Base-by-base conservation (phyloP, 35 echinoderm and acorn worm species). In the Holothuria glaberrima region DNA sequence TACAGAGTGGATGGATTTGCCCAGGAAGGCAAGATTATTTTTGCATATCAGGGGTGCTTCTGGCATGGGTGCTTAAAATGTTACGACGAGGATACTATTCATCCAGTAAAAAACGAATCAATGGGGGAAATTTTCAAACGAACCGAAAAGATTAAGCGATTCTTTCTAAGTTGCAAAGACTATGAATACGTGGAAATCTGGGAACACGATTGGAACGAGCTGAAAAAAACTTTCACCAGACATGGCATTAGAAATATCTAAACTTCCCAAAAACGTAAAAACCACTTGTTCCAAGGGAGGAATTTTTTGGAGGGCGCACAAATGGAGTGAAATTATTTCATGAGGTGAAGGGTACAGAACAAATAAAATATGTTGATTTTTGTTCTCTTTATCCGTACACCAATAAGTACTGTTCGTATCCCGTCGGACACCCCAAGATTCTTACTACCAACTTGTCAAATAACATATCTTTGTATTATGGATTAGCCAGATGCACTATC, bases 291-390 rank as follows among this genome's bases (percentile, higher is more conserved):
- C 94, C 87, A 28, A 63, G 91, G 12, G 82, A 97, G 6, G 82
- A 52, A 18, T 93, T 97, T 54, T 97, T 82, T 36, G 91, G 91
- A 0, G 91, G 92, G 16, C 38, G 91, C 18, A 91, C 94, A 41
- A 93, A 92, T 61, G 88, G 87, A 0, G 60, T 58, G 12, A 67
- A 83, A 66, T 71, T 97, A 13, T 83, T 77, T 21, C 72, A 97
- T 41, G 25, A 80, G 67, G 69, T 86, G 25, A 34, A 68, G 30
- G 86, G 58, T 0, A 83, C 25, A 12, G 91, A 97, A 83, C 48
- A 34, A 19, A 88, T 97, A 10, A 71, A 61, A 19, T 97, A 97
- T 64, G 68, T 74, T 13, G 88, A 97, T 71, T 86, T 94, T 48
- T 86, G 76, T 20, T 90, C 86, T n/a, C 71, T 94, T 22, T 94